phyloP scores from a whole-genome alignment of 2,113 vertebrate species.

The Microtus pennsylvanicus region DNA sequence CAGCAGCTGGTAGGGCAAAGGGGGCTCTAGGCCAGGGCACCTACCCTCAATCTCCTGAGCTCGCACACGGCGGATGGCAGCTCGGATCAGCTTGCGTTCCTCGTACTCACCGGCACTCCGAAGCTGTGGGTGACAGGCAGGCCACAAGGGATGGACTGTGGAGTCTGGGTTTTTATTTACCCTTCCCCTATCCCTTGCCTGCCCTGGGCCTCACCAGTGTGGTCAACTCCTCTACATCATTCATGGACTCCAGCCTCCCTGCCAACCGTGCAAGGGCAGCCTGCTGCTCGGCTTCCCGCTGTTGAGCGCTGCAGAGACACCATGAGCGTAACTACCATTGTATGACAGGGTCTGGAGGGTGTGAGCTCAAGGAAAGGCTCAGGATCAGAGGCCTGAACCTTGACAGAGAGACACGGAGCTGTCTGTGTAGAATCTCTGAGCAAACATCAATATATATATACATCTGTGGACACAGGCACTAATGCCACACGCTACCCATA shows the following conservation, averaged over 20 bases:
- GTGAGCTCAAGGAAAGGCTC: background rate
- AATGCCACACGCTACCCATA: background rate
- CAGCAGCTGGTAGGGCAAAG: fast-evolving
- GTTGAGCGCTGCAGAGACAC: constrained; percentile 77
- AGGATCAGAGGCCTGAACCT: background rate
- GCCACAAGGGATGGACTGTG: background rate
- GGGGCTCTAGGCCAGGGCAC: background rate
- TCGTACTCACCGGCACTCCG: constrained; percentile 91
- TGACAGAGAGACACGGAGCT: background rate
- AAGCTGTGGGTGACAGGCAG: constrained; percentile 85
- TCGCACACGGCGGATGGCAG: constrained; percentile 92
- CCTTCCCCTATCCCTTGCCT: background rate
- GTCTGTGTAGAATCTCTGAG: background rate
- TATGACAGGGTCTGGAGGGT: background rate
- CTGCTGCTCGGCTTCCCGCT: constrained; percentile 89
- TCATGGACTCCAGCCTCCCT: constrained; percentile 90
- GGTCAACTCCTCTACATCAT: constrained; percentile 93
- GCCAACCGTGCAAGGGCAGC: constrained; percentile 89
- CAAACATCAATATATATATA: background rate
- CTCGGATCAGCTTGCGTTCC: constrained; percentile 95
- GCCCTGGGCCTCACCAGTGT: constrained; percentile 88
- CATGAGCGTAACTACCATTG: fast-evolving
- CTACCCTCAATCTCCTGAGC: constrained; percentile 92
- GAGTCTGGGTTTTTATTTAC: background rate
- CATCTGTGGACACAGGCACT: background rate